Evolutionary conservation across 37 sponge, comb jelly and placozoan species (phyloP).

Genomic region (Ianthella basta): DNA sequence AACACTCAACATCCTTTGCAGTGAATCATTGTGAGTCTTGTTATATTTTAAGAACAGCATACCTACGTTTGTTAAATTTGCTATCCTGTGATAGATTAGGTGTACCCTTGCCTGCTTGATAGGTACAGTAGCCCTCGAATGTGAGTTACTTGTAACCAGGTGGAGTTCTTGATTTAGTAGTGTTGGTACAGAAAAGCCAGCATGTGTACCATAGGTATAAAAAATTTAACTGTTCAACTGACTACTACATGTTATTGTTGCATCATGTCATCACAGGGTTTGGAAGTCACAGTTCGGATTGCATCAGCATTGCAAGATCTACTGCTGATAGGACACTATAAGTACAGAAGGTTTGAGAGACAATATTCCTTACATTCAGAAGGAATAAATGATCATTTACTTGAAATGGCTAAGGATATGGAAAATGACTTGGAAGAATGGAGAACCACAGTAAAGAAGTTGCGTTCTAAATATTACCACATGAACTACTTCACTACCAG

Average conservation of each 20-base stretch:
- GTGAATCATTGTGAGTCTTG: too few species aligned
- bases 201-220: too few species aligned
- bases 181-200: too few species aligned
- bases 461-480: conserved; percentile 42
- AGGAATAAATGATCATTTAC: not conserved
- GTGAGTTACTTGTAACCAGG: too few species aligned
- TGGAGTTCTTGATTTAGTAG: too few species aligned
- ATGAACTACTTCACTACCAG: conserved; percentile 72
- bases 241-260: not conserved
- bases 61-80: too few species aligned
- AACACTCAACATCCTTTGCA: too few species aligned
- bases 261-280: not conserved
- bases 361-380: not conserved
- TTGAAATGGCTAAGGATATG: conserved; percentile 37
- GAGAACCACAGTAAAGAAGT: conserved; percentile 21
- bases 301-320: not conserved
- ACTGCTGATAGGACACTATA: not conserved
- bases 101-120: too few species aligned
- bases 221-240: too few species aligned
- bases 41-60: too few species aligned
- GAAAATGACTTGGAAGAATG: conserved; percentile 47
- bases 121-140: too few species aligned
- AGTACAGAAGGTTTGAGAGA: not conserved
- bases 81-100: too few species aligned
- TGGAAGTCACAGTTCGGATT: not conserved